These are phyloP conservation scores for Zaprionus obscuricornis DNA, from an alignment of 2,888 invertebrate species.

Conservation along the genomic window DNA sequence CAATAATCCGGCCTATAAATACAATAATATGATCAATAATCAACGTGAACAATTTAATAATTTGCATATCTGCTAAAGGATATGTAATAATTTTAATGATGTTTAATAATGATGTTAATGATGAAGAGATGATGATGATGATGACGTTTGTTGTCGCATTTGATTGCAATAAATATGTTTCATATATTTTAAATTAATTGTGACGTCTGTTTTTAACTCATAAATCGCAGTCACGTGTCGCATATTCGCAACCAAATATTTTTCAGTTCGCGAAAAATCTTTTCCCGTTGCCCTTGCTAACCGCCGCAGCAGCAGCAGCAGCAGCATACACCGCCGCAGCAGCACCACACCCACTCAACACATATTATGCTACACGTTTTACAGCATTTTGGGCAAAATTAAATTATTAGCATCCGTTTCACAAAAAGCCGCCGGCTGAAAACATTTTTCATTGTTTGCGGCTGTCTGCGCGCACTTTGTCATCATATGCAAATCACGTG, in stretches of 20 bases:
- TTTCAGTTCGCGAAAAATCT: no score
- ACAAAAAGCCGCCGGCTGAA: constrained; percentile 49
- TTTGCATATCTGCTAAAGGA: constrained; percentile 79
- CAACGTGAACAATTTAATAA: constrained; percentile 81
- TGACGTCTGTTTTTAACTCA: constrained; percentile 50
- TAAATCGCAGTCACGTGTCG: constrained; percentile 69
- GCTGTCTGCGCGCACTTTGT: constrained; percentile 73
- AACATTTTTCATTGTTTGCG: constrained; percentile 76
- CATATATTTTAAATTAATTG: constrained; percentile 57
- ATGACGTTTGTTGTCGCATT: constrained; percentile 12
- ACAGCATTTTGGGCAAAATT: constrained; percentile 50
- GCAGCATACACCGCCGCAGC: no score
- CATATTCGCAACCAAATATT: no score
- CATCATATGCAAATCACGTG: constrained; percentile 63
- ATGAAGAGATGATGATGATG: not conserved
- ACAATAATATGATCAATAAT: constrained; percentile 80
- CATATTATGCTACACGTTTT: no score
- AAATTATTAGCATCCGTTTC: constrained; percentile 57
- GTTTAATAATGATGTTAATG: constrained; percentile 2
- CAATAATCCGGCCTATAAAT: constrained; percentile 59
- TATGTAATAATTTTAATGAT: not conserved
- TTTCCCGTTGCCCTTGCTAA: constrained; percentile 3
- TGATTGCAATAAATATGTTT: constrained; percentile 55
- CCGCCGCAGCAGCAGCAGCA: no score
- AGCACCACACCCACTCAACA: no score